Evolutionary conservation across 2,113 vertebrate genomes (phyloP), one percentile per base, ranked within the genome.

Genomic region (Regulus satrapa): DNA sequence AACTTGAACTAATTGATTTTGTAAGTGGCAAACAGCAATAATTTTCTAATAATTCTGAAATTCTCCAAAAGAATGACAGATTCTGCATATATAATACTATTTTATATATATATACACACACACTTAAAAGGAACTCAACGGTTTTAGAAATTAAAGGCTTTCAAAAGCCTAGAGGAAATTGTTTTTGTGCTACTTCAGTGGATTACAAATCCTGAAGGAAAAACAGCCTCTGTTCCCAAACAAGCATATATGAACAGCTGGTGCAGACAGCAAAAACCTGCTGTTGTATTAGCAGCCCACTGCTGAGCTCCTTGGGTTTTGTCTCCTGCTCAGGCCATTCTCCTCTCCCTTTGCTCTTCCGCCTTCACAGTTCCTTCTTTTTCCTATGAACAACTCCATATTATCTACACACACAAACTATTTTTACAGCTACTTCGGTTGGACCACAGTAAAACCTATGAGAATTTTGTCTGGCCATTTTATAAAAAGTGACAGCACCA

Each of bases 221-320:
- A 89, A 91, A 36, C 43, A 90, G 88, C 67, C 64, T 68, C 82
- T 88, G 48, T 52, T 85, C 78, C 78, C 89, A 90, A 92, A 94
- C 85, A 85, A 67, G 74, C 38, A 31, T 7, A 32, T 4, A 76
- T 3, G 77, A 94, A 96, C 95, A 97, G 95, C 94, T 96, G 95
- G 87, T 69, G 38, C 81, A 88, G 81, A 41, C 2, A 6, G 93
- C 54, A 76, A 67, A 85, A 69, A 82, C 66, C 89, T 95, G 87
- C 89, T 89, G 93, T 66, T 82, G 51, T 74, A 34, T 71, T 41
- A 77, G 20, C 45, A 85, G 67, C 54, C 62, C 74, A 19, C 80
- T 68, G 48, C 10, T 88, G 64, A 93, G 82, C 67, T 82, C 58
- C 56, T 51, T 12, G 12, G 34, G 69, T 76, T 91, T 68, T 90